Percentiles rank a stretch among this genome's conserved stretches.
phyloP scores from a whole-genome alignment of 2,797 vertebrate species.

The Graptemys geographica region DNA sequence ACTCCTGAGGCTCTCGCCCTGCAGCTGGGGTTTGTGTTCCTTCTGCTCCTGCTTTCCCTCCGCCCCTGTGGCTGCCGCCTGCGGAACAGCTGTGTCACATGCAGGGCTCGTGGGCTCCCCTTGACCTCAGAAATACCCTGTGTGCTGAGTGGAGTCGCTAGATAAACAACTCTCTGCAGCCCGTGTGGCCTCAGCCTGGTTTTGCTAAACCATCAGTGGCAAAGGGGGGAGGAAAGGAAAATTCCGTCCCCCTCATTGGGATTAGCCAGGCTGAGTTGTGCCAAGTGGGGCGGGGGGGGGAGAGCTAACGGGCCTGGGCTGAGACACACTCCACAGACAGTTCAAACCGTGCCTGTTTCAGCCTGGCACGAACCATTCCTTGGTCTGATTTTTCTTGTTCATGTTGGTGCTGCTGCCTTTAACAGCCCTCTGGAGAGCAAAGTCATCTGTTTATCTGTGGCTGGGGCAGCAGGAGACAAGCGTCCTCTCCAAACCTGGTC shows the following conservation, averaged over 20 bases:
- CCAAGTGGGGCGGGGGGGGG: not conserved
- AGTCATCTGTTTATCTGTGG: conserved; percentile 52
- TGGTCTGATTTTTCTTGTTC: not conserved
- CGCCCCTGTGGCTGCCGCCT: fast-evolving
- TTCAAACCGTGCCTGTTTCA: not conserved
- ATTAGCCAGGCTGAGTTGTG: not conserved
- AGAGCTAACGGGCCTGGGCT: not conserved
- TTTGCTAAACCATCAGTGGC: not conserved
- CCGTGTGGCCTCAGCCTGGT: not conserved
- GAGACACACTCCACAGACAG: not conserved
- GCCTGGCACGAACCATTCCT: not conserved
- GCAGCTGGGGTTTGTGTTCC: not conserved
- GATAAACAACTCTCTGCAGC: not conserved
- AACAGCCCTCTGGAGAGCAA: conserved; percentile 37
- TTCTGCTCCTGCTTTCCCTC: not conserved
- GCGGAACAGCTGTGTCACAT: not conserved
- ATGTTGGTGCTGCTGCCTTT: not conserved
- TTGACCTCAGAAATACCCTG: not conserved
- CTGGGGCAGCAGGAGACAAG: conserved; percentile 27
- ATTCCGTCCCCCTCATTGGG: fast-evolving
- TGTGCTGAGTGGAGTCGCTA: not conserved
- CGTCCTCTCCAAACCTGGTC: too few species aligned
- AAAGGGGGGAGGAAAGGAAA: fast-evolving
- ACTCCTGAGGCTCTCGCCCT: too few species aligned
- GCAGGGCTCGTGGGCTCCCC: not conserved